Base-by-base conservation (phyloP, 2,888 invertebrate species). In the Cephalotes varians region DNA sequence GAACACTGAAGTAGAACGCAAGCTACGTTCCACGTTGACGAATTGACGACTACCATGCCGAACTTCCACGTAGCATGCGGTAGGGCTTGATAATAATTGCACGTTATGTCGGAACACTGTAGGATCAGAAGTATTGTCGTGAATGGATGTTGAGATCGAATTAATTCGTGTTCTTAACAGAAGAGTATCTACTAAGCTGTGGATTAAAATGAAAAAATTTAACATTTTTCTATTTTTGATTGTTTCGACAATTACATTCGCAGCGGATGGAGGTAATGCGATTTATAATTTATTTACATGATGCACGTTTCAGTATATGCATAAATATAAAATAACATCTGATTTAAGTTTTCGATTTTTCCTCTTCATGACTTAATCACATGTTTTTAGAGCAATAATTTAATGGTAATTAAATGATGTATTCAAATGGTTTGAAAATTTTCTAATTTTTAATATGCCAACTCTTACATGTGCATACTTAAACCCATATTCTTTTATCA, bases 221-320 rank as follows among this genome's bases (percentile, higher is more conserved):
- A 96, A 96, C 94, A 94, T 97, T 91, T 94, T 97, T 69, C 93
- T 96, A 86, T 93, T 97, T 80, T 92, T 98, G 92, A 96, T 97
- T 90, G 95, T 98, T 87, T 97, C 97, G 90, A 96, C 97, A 47
- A 95, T 97, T 64, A 96, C 97, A 88, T 96, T 97, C 90, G 96
- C 96, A 89, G 96, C 97, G 87, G 96, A 96, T 94, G 96, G 95
- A 95, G 97, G 98, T 98, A 96, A 97, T 73, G 6, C 2, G 31
- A 65, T 60, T 80, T 49, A 65, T 21, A 25, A 37, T 64, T 49
- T 62, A 62, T 28, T 47, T 5, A 15, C 4, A 7, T 28, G 3
- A 40, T 3, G 40, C 12, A 40, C 10, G 12, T 40, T 15, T 47
- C 10, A 47, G 18, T 12, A 34, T 47, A n/a, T 1, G 2, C 51